These are phyloP conservation scores for Machimus rusticus DNA, from an alignment of 2,888 invertebrate species.

Conservation along the genomic window DNA sequence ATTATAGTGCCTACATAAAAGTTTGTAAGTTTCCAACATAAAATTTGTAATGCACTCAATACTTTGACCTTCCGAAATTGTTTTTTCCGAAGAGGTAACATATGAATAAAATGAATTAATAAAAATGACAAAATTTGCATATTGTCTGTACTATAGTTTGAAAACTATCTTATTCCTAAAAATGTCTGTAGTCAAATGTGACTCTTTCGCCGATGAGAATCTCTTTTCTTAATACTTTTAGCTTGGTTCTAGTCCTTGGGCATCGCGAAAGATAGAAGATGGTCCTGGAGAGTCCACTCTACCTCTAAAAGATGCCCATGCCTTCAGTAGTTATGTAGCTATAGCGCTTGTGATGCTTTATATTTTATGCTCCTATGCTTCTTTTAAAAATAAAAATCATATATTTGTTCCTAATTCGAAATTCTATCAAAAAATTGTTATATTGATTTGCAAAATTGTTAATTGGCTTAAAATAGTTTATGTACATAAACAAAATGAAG, in stretches of 20 bases:
- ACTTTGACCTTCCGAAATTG: neutral
- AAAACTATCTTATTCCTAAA: neutral
- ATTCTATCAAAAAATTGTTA: neutral
- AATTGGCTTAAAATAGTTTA: neutral
- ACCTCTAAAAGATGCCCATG: neutral
- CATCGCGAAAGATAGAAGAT: neutral
- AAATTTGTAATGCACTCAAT: neutral
- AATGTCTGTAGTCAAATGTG: neutral
- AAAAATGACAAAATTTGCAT: neutral
- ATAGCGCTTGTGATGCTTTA: neutral
- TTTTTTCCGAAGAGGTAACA: neutral
- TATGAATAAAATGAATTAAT: neutral
- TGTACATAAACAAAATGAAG: neutral
- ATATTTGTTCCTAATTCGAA: neutral
- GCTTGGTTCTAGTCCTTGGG: neutral
- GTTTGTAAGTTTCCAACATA: no score
- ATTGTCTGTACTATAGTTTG: neutral
- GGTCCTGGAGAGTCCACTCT: neutral
- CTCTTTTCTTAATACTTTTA: neutral
- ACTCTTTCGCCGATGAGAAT: neutral
- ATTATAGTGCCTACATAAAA: no score
- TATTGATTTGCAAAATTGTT: neutral
- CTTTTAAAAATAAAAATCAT: neutral
- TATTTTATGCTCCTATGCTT: neutral
- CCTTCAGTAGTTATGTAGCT: neutral